Percentiles rank a stretch among this genome's conserved stretches.
Evolutionary conservation across 2,797 vertebrate genomes (phyloP).

Genomic region (Pantherophis alleghaniensis): DNA sequence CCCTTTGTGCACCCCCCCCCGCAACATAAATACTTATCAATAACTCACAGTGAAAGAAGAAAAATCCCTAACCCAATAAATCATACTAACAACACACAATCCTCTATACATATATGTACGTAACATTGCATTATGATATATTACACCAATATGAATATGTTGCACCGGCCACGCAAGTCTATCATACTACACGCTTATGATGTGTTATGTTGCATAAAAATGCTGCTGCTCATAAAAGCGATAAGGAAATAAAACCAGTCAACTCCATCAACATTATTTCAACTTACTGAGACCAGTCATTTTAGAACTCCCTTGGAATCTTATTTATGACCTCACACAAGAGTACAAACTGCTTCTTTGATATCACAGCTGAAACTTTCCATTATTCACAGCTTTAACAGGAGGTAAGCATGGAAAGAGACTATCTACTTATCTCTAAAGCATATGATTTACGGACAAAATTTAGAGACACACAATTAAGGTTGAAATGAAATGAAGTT

Average conservation of each 20-base stretch:
- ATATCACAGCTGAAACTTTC: conserved; percentile 12
- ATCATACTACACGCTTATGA: too few relatives aligned
- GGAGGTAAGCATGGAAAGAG: conserved; percentile 12
- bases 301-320: not conserved
- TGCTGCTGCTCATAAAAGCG: not conserved
- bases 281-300: not conserved
- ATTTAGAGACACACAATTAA: not conserved
- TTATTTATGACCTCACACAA: conserved; percentile 22
- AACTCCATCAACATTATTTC: not conserved
- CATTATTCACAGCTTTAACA: not conserved
- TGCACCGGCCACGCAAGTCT: too few relatives aligned
- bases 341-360: not conserved
- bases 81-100: too few relatives aligned
- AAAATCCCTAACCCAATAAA: too few relatives aligned
- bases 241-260: not conserved
- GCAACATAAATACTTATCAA: too few relatives aligned
- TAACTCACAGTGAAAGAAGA: too few relatives aligned
- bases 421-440: not conserved
- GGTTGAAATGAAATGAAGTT: not conserved
- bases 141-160: too few relatives aligned
- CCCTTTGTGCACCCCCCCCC: too few relatives aligned
- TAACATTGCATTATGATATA: too few relatives aligned
- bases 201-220: not conserved
- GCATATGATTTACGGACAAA: not conserved
- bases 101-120: too few relatives aligned